A percentile compares a stretch with the other conserved stretches of the same genome.
Conservation (phyloP, 2,888 invertebrate species). For the Ormyrus nitidulus region DNA sequence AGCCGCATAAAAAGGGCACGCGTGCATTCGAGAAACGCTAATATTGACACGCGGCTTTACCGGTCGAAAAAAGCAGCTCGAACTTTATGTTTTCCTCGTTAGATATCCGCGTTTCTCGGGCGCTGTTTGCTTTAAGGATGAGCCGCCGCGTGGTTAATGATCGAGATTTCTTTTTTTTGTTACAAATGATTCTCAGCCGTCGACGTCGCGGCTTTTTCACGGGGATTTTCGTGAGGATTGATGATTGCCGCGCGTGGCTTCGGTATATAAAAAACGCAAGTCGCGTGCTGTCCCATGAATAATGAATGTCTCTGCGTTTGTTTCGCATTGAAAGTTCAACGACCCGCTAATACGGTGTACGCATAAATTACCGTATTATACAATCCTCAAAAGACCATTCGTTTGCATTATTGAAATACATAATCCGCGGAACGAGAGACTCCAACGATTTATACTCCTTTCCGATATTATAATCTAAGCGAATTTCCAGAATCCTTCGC, state of each 20-base stretch:
- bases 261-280: not conserved
- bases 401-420: too few species aligned
- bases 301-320: too few species aligned
- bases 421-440: too few species aligned
- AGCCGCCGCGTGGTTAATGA: slow-evolving; percentile 3
- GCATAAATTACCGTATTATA: too few species aligned
- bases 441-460: too few species aligned
- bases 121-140: not conserved
- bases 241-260: not conserved
- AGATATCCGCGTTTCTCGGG: not conserved
- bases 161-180: not conserved
- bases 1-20: not conserved
- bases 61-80: not conserved
- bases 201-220: not conserved
- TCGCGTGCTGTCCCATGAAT: not conserved
- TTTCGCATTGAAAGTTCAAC: too few species aligned
- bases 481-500: too few species aligned
- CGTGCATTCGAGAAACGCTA: not conserved
- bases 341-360: too few species aligned
- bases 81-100: slow-evolving; percentile 17
- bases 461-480: too few species aligned
- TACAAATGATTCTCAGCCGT: too few species aligned
- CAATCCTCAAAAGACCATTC: too few species aligned
- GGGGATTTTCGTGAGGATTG: not conserved
- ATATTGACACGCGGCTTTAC: slow-evolving; percentile 27